Conservation (phyloP, 2,888 invertebrate genomes). For the Icerya purchasi region DNA sequence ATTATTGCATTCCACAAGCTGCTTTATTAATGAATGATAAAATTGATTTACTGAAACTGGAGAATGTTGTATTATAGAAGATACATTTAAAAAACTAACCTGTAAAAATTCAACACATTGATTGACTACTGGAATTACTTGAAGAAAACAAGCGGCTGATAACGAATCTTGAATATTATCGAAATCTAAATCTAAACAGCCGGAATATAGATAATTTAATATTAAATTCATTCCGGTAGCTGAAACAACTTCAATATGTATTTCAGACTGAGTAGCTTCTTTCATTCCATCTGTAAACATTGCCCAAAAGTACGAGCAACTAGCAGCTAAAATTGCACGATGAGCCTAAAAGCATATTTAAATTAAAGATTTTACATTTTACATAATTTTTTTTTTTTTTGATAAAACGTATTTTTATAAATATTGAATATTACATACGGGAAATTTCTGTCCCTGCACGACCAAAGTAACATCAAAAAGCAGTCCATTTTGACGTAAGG, state of each 20-base stretch:
- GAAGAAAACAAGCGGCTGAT: conserved; percentile 44
- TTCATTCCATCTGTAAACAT: conserved; percentile 51
- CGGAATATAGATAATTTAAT: conserved; percentile 46
- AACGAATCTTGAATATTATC: conserved; percentile 44
- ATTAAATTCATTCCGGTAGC: conserved; percentile 40
- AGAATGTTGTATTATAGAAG: too few species aligned
- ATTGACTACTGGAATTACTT: conserved; percentile 39
- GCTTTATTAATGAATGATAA: too few species aligned
- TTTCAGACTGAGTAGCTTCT: conserved; percentile 40
- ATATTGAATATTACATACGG: conserved; percentile 26
- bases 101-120: too few species aligned
- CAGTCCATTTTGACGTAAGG: conserved; percentile 24
- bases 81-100: too few species aligned
- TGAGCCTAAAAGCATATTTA: conserved; percentile 32
- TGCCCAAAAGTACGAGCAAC: conserved; percentile 50
- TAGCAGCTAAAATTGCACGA: conserved; percentile 44
- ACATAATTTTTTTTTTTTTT: too few species aligned
- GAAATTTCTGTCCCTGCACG: conserved; percentile 39
- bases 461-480: conserved; percentile 43
- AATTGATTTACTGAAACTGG: too few species aligned
- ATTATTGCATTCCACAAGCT: too few species aligned
- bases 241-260: conserved; percentile 40
- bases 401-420: too few species aligned
- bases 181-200: conserved; percentile 36
- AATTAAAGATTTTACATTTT: conserved; percentile 4